phyloP scores from a whole-genome alignment of 2,888 invertebrate genomes.

The Lepas anatifera region DNA sequence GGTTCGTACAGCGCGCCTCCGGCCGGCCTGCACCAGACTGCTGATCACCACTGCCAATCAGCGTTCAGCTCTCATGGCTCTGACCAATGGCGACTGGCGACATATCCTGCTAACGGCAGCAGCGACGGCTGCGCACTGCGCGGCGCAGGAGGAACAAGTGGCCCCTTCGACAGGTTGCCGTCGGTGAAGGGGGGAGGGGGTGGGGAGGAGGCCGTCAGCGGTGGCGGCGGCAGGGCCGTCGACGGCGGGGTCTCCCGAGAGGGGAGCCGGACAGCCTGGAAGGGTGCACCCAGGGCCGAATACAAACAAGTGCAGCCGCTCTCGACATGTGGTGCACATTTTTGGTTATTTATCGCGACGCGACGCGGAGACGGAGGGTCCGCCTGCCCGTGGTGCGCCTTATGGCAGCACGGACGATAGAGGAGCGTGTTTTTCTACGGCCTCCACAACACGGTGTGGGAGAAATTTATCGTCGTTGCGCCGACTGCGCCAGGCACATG shows the following conservation, averaged over 20 bases:
- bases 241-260: not conserved
- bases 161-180: not conserved
- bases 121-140: not conserved
- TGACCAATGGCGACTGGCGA: not conserved
- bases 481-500: no score
- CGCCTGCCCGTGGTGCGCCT: not conserved
- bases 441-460: no score
- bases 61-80: not conserved
- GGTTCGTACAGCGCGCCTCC: not conserved
- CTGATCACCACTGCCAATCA: not conserved
- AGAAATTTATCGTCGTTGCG: not conserved
- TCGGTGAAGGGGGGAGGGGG: not conserved
- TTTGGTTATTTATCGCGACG: not conserved
- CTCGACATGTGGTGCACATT: not conserved
- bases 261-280: not conserved
- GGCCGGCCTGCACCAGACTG: not conserved
- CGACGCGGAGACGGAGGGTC: not conserved
- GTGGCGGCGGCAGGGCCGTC: no score
- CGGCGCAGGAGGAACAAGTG: slow-evolving; percentile 1
- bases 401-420: not conserved
- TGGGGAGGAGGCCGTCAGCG: not conserved
- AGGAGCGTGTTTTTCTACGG: no score
- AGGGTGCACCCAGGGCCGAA: not conserved
- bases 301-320: slow-evolving; percentile 1
- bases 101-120: not conserved